Percentiles rank a stretch among this genome's conserved stretches.
Conservation (phyloP, 2,113 vertebrate species). For the Elanus axillaris region DNA sequence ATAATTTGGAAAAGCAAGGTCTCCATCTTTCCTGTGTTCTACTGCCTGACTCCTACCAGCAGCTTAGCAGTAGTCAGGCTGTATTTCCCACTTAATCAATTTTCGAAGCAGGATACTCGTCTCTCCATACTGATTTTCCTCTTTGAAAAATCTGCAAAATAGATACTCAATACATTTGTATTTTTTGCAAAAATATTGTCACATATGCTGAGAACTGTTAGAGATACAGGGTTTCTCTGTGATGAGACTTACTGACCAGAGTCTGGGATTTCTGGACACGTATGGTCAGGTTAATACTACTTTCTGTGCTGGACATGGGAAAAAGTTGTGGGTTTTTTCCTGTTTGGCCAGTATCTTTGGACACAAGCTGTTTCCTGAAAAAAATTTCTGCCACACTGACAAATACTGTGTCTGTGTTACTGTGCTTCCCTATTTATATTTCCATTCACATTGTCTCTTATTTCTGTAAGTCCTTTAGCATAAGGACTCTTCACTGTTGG, state of each 20-base stretch:
- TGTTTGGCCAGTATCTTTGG: not conserved
- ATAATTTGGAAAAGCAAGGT: not conserved
- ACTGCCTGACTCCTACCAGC: not conserved
- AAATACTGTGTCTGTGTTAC: not conserved
- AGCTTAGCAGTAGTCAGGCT: not conserved
- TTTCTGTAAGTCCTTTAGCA: not conserved
- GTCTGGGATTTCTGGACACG: not conserved
- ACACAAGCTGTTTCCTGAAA: not conserved
- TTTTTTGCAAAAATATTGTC: not conserved
- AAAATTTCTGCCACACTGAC: not conserved
- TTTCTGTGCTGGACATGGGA: not conserved
- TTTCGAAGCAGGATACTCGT: not conserved
- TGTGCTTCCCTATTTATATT: not conserved
- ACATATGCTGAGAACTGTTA: not conserved
- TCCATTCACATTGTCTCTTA: not conserved
- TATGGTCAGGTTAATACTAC: not conserved
- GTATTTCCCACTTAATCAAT: not conserved
- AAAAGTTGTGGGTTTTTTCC: not conserved
- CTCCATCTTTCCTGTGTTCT: not conserved
- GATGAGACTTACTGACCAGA: not conserved
- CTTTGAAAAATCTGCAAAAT: not conserved
- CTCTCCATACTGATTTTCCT: not conserved
- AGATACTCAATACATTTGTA: not conserved
- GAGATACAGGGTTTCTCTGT: not conserved
- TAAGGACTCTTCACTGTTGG: not conserved